Percentiles rank a stretch among this genome's conserved stretches.
phyloP scores from a whole-genome alignment of 1,140 invertebrate genomes.

The Drosophila kepulauana region DNA sequence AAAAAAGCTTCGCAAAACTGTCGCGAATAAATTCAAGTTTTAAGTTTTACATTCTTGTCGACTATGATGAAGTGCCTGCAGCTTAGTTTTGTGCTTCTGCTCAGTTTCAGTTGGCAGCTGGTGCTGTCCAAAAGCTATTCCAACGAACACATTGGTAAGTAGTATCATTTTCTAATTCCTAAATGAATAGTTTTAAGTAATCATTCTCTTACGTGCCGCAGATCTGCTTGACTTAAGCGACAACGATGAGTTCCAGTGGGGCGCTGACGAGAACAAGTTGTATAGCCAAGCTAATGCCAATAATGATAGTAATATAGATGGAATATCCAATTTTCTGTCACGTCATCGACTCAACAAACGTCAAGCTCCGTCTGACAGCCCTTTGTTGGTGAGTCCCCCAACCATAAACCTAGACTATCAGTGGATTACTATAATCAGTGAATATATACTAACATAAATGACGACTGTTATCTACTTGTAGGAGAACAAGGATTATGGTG shows the following conservation, averaged over 20 bases:
- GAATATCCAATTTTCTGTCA: slow-evolving; percentile 49
- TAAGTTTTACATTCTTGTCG: slow-evolving; percentile 16
- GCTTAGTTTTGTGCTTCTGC: slow-evolving; percentile 19
- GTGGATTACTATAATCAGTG: neutral
- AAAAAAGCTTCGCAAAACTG: slow-evolving; percentile 27
- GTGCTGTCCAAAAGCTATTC: slow-evolving; percentile 41
- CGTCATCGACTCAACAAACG: slow-evolving; percentile 71
- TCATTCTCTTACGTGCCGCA: slow-evolving; percentile 16
- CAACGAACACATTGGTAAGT: slow-evolving; percentile 54
- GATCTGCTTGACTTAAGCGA: slow-evolving; percentile 74
- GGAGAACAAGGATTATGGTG: slow-evolving; percentile 86
- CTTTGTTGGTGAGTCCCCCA: slow-evolving; percentile 55
- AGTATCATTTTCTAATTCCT: neutral
- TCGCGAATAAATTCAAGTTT: slow-evolving; percentile 6
- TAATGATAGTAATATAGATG: slow-evolving; percentile 18
- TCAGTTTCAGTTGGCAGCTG: slow-evolving; percentile 3
- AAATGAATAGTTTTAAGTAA: neutral
- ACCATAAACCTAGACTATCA: neutral
- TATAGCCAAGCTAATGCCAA: slow-evolving; percentile 33
- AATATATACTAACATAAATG: neutral
- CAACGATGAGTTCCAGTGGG: slow-evolving; percentile 80
- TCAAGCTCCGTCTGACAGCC: slow-evolving; percentile 45
- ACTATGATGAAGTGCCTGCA: slow-evolving; percentile 41
- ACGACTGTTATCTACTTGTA: slow-evolving; percentile 18
- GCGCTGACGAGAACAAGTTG: slow-evolving; percentile 58